Base-by-base conservation (phyloP, 1,140 invertebrate genomes). In the Drosophila quadrilineata region DNA sequence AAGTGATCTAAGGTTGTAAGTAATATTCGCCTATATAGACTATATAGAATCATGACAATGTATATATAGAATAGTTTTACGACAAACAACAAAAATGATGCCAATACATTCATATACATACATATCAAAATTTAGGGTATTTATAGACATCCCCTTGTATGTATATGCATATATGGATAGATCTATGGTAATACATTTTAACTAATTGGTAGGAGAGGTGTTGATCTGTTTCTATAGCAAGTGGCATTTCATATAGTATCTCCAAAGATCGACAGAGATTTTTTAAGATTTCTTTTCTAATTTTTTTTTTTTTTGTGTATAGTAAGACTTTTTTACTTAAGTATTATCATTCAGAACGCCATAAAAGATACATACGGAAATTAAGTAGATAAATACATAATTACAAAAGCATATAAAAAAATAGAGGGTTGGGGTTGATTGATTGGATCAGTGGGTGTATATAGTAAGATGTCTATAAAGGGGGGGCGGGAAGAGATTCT, bases 141-240 rank as follows among this genome's bases (percentile, higher is more conserved):
- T n/a, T n/a, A n/a, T n/a, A n/a, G n/a, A n/a, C n/a, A n/a, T n/a
- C n/a, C n/a, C n/a, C n/a, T n/a, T 43, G 49, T 21, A 49, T 36
- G 10, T 19, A 67, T 38, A 21, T 28, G 57, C 57, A 58, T 40
- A 59, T 35, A 67, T 65, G 28, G 29, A 38, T 66, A 38, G 52
- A 52, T 38, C 9, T 59, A 43, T 57, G 31, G 10, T 26, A n/a
- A n/a, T n/a, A 28, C 12, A 65, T 35, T 28, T 28, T 50, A 35
- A 54, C 54, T 66, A 67, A 56, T 67, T 75, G 85, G 85, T 85
- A 88, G 85, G 85, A 88, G 85, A 88, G 85, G 85, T 88, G 85
- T 88, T 88, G 85, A 88, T 85, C 85, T 80, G 75, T 88, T 87
- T 85, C 85, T 76, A 77, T 87, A 82, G 68, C 79, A 73, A 73